These are phyloP conservation scores for Poeciliopsis infans DNA, from an alignment of 2,797 vertebrate genomes.

Conservation along the genomic window DNA sequence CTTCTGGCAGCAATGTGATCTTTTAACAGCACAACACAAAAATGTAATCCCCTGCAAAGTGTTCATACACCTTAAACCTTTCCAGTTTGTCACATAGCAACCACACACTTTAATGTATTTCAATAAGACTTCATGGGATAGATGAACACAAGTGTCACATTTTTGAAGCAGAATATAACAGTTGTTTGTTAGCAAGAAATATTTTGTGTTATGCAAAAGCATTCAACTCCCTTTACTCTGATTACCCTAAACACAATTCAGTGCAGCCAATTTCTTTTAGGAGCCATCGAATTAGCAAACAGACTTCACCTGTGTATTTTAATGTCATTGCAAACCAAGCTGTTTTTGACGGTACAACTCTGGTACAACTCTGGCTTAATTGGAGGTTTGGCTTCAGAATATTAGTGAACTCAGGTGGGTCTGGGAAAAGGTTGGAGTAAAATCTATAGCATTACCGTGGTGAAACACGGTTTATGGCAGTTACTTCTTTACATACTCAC, in stretches of 20 bases:
- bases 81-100: neutral
- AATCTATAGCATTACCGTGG: neutral
- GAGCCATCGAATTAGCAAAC: neutral
- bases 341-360: neutral
- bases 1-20: conserved; percentile 31
- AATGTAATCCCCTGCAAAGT: conserved; percentile 3
- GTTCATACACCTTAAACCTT: neutral
- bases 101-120: neutral
- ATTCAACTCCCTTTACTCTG: neutral
- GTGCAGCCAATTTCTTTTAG: neutral
- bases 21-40: conserved; percentile 42
- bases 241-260: neutral
- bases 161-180: neutral
- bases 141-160: neutral
- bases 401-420: neutral
- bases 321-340: neutral
- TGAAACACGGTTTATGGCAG: neutral
- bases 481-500: neutral
- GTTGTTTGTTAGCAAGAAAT: neutral
- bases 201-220: neutral
- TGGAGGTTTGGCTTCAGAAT: neutral
- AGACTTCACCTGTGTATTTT: neutral
- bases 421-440: neutral
- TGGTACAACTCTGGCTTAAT: too few relatives aligned
- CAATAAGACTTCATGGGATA: neutral